phyloP scores from a whole-genome alignment of 2,888 invertebrate species.

The Bellardia pandia region DNA sequence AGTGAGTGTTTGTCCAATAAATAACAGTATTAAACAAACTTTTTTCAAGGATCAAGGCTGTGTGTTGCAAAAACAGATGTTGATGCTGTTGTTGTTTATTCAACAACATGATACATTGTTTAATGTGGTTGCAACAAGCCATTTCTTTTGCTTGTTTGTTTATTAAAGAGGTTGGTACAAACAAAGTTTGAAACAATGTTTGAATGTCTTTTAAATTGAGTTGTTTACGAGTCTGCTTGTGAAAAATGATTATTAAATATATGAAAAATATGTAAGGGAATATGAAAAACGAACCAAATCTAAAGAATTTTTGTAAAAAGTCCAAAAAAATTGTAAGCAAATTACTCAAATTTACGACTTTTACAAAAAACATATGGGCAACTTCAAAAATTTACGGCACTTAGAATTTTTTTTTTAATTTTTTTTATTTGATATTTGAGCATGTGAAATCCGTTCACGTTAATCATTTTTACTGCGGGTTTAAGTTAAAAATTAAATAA shows the following conservation, averaged over 20 bases:
- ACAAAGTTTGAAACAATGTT: background rate
- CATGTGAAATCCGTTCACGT: too few species aligned
- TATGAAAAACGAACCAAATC: too few species aligned
- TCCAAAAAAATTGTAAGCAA: too few species aligned
- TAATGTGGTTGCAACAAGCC: constrained; percentile 69
- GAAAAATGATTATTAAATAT: constrained; percentile 24
- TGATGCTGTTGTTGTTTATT: constrained; percentile 67
- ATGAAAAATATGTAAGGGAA: background rate
- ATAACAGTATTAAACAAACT: constrained; percentile 58
- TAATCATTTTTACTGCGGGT: too few species aligned
- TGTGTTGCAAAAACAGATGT: constrained; percentile 56
- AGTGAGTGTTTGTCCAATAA: constrained; percentile 36
- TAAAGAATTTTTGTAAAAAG: too few species aligned
- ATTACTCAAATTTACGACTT: too few species aligned
- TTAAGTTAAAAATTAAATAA: too few species aligned
- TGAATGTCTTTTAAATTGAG: constrained; percentile 79
- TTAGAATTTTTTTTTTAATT: too few species aligned
- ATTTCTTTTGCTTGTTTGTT: constrained; percentile 16
- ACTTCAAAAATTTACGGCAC: too few species aligned
- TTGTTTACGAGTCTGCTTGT: constrained; percentile 78
- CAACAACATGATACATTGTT: constrained; percentile 73
- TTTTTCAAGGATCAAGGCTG: constrained; percentile 63
- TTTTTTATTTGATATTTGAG: too few species aligned
- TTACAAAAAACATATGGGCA: too few species aligned
- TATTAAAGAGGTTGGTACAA: background rate